Conservation (phyloP, 2,113 vertebrate species). For the Pionites leucogaster region DNA sequence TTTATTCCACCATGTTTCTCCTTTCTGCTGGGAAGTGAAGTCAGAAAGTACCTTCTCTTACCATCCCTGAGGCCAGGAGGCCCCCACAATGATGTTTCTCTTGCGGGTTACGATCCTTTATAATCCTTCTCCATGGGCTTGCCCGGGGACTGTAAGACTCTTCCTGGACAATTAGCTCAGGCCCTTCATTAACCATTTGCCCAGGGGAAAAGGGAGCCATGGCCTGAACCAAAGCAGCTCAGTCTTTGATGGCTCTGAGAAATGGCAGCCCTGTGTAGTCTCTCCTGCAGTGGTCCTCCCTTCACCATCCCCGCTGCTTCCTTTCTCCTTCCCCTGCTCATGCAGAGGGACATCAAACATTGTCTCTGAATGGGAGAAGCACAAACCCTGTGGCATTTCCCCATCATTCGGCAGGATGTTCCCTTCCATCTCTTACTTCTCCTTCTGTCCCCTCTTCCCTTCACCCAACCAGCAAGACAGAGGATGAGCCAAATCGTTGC, state of each 20-base stretch:
- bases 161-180: not conserved
- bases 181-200: not conserved
- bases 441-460: not conserved
- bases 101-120: not conserved
- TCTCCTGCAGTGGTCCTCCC: not conserved
- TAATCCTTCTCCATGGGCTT: not conserved
- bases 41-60: not conserved
- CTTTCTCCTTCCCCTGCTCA: not conserved
- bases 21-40: not conserved
- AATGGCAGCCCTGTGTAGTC: not conserved
- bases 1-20: not conserved
- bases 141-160: not conserved
- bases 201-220: accelerated
- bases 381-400: not conserved
- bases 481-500: not conserved
- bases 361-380: not conserved
- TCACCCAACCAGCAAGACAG: not conserved
- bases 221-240: not conserved
- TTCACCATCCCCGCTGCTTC: not conserved
- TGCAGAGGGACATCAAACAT: not conserved
- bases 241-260: not conserved
- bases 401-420: accelerated
- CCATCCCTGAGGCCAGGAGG: not conserved
- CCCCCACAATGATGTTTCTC: not conserved
- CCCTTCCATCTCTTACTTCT: not conserved